Base-by-base conservation (phyloP, 2,888 invertebrate species). In the Phyllotreta striolata region DNA sequence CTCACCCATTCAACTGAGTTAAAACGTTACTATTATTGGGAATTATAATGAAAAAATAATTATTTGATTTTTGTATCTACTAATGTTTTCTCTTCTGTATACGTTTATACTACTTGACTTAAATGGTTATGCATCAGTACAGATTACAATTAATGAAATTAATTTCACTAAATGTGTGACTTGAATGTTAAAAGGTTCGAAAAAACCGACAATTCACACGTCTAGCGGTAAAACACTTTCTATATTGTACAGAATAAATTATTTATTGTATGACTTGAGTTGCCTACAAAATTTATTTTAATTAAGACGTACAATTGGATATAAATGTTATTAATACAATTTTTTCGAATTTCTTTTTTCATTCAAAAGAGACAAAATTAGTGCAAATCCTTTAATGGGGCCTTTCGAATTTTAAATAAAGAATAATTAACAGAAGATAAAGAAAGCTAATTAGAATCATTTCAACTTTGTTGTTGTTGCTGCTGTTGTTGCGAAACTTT, bases 401-500 rank as follows among this genome's bases (percentile, higher is more conserved):
- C 3, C 9, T 40, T 40, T 10, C 9, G 41, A 40, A 40, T 40
- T 40, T 40, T 40, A n/a, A 40, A 44, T 13, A 44, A 24, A 24
- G 24, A 24, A 24, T 24, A 24, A 24, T 24, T 24, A 24, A 24
- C 24, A 24, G 24, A 12, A 12, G 12, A 47, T 47, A 47, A 47
- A 47, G n/a, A 24, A 14, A 47, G 34, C n/a, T 14, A 47, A 47
- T 47, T 14, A 10, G 14, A 14, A 47, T 8, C n/a, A 47, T 10
- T 49, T 49, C 49, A 49, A 49, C 35, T 35, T 14, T 47, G 47
- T 34, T 47, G 47, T 43, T 68, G 64, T 37, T 12, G 46, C 6
- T 51, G 59, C 39, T 69, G 72, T 56, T 76, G 75, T 67, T 83
- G 85, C 3, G 84, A 87, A 65, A 90, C 74, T 80, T 92, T 93